A percentile compares a stretch with the other conserved stretches of the same genome.
These are phyloP conservation scores for Drosophila sturtevanti DNA, from an alignment of 1,140 invertebrate genomes.

Conservation along the genomic window DNA sequence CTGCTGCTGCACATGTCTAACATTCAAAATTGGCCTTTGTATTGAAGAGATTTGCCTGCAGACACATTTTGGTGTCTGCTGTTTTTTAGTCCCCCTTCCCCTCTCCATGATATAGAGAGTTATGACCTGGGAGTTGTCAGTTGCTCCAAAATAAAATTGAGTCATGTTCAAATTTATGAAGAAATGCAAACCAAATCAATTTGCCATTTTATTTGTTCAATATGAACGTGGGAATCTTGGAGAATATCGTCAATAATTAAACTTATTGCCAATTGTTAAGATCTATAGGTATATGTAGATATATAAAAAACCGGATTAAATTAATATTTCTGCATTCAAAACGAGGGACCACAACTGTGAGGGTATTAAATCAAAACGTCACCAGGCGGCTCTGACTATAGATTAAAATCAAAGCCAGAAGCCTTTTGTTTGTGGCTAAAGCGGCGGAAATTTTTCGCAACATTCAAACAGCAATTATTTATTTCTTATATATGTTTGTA, in stretches of 20 bases:
- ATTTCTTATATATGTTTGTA: conserved; percentile 53
- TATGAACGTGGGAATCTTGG: conserved; percentile 67
- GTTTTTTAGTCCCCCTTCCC: conserved; percentile 4
- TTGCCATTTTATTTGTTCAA: conserved; percentile 68
- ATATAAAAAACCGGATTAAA: conserved; percentile 48
- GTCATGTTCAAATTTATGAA: conserved; percentile 76
- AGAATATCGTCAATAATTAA: conserved; percentile 40
- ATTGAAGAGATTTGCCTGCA: conserved; percentile 34
- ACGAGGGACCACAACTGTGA: conserved; percentile 18
- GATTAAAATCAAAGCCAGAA: conserved; percentile 48
- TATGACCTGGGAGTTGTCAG: conserved; percentile 55
- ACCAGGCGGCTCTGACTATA: conserved; percentile 48
- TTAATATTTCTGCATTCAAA: conserved; percentile 55
- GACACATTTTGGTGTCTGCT: conserved; percentile 27
- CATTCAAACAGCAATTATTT: conserved; percentile 65
- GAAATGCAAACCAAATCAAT: conserved; percentile 69
- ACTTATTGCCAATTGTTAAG: conserved; percentile 28
- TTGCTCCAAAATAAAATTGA: conserved; percentile 59
- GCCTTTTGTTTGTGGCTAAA: conserved; percentile 59
- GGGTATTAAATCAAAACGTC: conserved; percentile 72
- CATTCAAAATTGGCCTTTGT: conserved; percentile 75
- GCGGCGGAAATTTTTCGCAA: conserved; percentile 55
- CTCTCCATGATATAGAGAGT: conserved; percentile 26
- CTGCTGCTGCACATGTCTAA: conserved; percentile 69
- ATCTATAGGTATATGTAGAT: conserved; percentile 22